A percentile compares a stretch with the other conserved stretches of the same genome.
Conservation (phyloP, 1,140 invertebrate species). For the Ylistrum balloti region DNA sequence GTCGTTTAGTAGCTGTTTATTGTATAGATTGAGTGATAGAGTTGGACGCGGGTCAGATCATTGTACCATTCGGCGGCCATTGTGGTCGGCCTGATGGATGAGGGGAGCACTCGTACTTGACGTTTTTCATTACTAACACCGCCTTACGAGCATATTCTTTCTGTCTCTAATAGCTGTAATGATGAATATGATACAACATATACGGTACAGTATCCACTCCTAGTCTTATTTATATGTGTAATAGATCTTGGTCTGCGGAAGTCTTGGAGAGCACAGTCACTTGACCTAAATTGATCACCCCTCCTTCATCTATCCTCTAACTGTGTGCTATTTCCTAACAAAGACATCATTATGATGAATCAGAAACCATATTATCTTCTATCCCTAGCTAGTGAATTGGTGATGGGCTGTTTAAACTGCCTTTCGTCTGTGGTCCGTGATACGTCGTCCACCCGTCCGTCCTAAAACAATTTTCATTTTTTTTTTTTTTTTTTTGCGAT, state of each 20-base stretch:
- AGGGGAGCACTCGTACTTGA: neutral
- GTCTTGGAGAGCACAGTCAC: neutral
- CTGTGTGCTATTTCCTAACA: slow-evolving; percentile 24
- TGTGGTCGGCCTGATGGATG: neutral
- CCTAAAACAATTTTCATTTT: too few species aligned
- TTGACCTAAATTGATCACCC: neutral
- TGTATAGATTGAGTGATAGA: slow-evolving; percentile 7
- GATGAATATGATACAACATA: slow-evolving; percentile 25
- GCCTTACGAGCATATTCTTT: slow-evolving; percentile 31
- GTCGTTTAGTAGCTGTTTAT: slow-evolving; percentile 33
- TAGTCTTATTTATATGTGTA: neutral
- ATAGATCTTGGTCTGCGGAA: neutral
- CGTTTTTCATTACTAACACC: slow-evolving; percentile 38
- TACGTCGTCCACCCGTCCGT: too few species aligned
- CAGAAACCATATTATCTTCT: neutral
- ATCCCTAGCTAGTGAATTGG: neutral
- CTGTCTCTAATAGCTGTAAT: slow-evolving; percentile 27
- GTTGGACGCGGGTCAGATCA: neutral
- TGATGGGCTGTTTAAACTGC: too few species aligned
- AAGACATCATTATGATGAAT: slow-evolving; percentile 35
- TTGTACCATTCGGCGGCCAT: slow-evolving; percentile 31
- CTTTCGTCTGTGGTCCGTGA: too few species aligned
- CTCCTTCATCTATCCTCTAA: neutral
- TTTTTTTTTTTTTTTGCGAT: too few species aligned
- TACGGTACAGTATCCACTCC: neutral